Evolutionary conservation across 2,113 vertebrate species (phyloP).

Genomic region (Saccopteryx bilineata): DNA sequence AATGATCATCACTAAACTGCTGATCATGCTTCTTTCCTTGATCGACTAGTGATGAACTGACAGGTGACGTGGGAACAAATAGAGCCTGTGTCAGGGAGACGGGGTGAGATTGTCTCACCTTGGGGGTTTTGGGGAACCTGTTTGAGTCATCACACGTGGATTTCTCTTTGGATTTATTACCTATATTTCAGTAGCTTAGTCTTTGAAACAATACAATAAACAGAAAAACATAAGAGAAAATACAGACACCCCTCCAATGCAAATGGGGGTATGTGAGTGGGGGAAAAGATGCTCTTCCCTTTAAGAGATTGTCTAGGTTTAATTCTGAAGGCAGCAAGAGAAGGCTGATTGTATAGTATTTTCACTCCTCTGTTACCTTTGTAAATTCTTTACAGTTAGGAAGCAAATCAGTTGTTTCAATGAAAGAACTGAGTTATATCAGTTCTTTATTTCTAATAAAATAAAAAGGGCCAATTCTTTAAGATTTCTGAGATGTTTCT

Average conservation of each 20-base stretch:
- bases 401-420: conserved; percentile 19
- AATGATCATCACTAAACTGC: conserved; percentile 80
- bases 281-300: neutral
- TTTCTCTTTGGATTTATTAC: conserved; percentile 53
- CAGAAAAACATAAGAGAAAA: neutral
- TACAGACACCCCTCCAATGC: neutral
- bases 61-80: conserved; percentile 80
- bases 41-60: conserved; percentile 87
- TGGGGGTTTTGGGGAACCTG: conserved; percentile 66
- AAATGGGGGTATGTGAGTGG: neutral
- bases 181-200: conserved; percentile 66
- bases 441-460: conserved; percentile 15
- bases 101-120: conserved; percentile 57
- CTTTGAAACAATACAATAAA: neutral
- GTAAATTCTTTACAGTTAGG: neutral
- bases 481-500: neutral
- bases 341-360: neutral
- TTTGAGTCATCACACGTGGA: conserved; percentile 59
- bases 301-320: neutral
- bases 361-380: neutral
- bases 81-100: neutral
- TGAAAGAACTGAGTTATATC: neutral
- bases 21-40: conserved; percentile 77
- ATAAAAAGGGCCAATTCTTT: neutral
- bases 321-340: neutral